These are phyloP conservation scores for Syngnathus acus DNA, from an alignment of 2,797 vertebrate genomes.

Conservation along the genomic window DNA sequence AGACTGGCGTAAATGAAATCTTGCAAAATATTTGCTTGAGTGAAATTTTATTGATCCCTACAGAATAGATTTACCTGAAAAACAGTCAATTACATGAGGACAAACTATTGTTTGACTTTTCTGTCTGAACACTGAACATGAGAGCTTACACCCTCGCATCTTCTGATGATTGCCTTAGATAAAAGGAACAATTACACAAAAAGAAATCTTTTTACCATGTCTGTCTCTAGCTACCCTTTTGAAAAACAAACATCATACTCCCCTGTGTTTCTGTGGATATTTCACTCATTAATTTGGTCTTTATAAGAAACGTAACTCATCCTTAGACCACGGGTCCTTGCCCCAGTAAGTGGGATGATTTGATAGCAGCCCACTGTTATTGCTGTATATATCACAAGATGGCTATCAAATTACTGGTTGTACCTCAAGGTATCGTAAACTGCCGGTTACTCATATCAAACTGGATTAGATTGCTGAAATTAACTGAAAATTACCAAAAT, in stretches of 20 bases:
- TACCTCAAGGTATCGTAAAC: slow-evolving; percentile 20
- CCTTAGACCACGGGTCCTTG: slow-evolving; percentile 17
- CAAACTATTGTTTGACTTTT: background rate
- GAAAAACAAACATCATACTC: slow-evolving; percentile 50
- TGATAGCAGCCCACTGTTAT: slow-evolving; percentile 15
- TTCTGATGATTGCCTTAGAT: background rate
- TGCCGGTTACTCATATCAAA: slow-evolving; percentile 11
- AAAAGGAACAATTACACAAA: background rate
- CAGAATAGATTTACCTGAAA: background rate
- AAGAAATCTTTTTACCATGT: background rate
- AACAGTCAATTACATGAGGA: background rate
- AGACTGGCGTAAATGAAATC: background rate
- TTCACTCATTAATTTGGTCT: slow-evolving; percentile 47
- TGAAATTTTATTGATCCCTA: background rate
- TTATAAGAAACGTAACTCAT: slow-evolving; percentile 42
- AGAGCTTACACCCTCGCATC: background rate
- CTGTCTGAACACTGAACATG: background rate
- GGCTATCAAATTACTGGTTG: slow-evolving; percentile 25
- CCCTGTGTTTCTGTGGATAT: slow-evolving; percentile 31
- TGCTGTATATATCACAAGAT: slow-evolving; percentile 14
- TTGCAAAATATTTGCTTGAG: background rate
- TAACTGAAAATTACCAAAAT: slow-evolving; percentile 25
- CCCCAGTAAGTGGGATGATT: slow-evolving; percentile 18
- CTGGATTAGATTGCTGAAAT: slow-evolving; percentile 14
- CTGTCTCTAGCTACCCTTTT: slow-evolving; percentile 15